A percentile compares a stretch with the other conserved stretches of the same genome.
Evolutionary conservation across 1,140 invertebrate species (phyloP).

Genomic region (Akabosia matsudoensis): DNA sequence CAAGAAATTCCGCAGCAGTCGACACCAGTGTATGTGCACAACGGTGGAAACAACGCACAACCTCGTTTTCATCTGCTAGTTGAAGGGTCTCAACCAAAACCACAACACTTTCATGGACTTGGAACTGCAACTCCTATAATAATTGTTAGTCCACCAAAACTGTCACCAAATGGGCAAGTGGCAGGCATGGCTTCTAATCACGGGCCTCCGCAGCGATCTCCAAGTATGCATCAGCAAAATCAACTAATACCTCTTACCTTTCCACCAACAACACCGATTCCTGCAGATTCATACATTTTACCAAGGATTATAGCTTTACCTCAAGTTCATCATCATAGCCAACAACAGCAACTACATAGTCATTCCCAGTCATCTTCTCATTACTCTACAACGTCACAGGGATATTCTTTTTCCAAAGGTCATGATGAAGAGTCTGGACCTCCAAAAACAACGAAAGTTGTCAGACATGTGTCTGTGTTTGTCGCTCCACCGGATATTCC

Average conservation of each 20-base stretch:
- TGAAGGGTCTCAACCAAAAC: not conserved
- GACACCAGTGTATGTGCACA: not conserved
- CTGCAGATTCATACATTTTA: not conserved
- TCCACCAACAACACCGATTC: not conserved
- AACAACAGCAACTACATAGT: not conserved
- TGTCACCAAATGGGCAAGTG: not conserved
- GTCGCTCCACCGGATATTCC: constrained; percentile 22
- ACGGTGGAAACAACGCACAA: not conserved
- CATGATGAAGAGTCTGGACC: not conserved
- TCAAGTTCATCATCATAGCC: not conserved
- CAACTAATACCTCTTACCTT: constrained; percentile 1
- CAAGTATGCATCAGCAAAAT: not conserved
- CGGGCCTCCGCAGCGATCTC: not conserved
- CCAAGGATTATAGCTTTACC: not conserved
- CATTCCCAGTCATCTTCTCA: not conserved
- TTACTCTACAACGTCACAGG: not conserved
- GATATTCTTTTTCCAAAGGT: not conserved
- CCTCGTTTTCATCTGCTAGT: not conserved
- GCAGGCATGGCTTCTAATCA: not conserved
- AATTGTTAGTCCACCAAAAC: not conserved
- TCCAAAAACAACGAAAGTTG: constrained; percentile 14
- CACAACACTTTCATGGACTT: not conserved
- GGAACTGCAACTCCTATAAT: not conserved
- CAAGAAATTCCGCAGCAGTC: not conserved
- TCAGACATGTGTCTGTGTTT: constrained; percentile 31